Evolutionary conservation across 37 sponge, comb jelly and placozoan species (phyloP).

Genomic region (Amphimedon queenslandica): DNA sequence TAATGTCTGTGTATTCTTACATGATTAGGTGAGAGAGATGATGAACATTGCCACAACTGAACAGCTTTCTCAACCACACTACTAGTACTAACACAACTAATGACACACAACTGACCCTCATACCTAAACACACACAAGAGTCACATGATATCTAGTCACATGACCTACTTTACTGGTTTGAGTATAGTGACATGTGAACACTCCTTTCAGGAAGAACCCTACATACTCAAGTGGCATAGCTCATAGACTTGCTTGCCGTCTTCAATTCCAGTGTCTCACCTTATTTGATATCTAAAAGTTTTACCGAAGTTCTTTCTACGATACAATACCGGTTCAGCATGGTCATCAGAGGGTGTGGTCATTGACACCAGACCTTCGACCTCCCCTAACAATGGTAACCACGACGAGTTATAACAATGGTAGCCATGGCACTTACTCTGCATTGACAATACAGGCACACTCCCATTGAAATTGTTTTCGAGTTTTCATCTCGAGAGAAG

Average conservation of each 20-base stretch:
- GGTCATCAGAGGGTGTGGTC: too few species aligned
- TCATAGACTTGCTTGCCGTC: conserved; percentile 20
- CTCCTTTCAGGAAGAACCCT: not conserved
- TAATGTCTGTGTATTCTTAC: too few species aligned
- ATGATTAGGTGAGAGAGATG: not conserved
- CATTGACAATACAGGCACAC: conserved; percentile 48
- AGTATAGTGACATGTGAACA: not conserved
- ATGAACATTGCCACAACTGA: conserved; percentile 24
- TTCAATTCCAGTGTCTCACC: conserved; percentile 5
- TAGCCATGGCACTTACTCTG: too few species aligned
- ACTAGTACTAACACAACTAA: conserved; percentile 19
- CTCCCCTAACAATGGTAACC: conserved; percentile 7
- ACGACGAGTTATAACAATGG: too few species aligned
- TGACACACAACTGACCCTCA: not conserved
- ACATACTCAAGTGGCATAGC: conserved; percentile 21
- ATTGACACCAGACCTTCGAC: conserved; percentile 12
- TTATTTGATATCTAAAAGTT: not conserved
- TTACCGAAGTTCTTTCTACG: too few species aligned
- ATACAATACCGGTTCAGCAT: too few species aligned
- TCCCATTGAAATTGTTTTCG: conserved; percentile 23
- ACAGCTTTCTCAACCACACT: conserved; percentile 21
- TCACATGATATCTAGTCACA: too few species aligned
- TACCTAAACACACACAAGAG: not conserved
- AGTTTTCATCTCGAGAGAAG: not conserved
- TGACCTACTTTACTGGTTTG: not conserved